Percentiles rank a stretch among this genome's conserved stretches.
phyloP scores from a whole-genome alignment of 2,113 vertebrate genomes.

The Ailurus styani region DNA sequence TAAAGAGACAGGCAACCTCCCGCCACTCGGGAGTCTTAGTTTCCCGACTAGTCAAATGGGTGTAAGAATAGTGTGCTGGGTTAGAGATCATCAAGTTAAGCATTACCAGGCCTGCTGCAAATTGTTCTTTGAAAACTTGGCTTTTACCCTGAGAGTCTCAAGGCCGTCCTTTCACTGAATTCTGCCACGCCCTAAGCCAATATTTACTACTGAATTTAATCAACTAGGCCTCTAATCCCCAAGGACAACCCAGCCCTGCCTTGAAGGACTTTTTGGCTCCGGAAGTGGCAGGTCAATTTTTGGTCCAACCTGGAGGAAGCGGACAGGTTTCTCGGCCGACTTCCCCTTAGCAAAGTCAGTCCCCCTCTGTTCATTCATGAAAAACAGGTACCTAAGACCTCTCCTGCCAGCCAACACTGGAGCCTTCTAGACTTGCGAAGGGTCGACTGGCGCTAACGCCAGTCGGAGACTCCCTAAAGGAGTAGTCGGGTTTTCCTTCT shows the following conservation, averaged over 20 bases:
- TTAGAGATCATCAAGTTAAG: conserved; percentile 5
- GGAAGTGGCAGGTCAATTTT: not conserved
- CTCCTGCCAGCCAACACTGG: not conserved
- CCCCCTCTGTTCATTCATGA: not conserved
- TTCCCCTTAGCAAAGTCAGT: not conserved
- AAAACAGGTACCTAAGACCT: not conserved
- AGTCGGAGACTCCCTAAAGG: not conserved
- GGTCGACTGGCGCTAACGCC: not conserved
- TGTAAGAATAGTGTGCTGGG: not conserved
- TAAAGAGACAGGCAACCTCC: not conserved
- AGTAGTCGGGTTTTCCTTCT: not conserved
- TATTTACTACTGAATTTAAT: conserved; percentile 34
- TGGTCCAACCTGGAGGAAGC: not conserved
- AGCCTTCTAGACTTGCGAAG: not conserved
- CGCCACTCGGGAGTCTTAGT: not conserved
- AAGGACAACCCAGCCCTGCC: not conserved
- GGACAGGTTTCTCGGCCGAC: not conserved
- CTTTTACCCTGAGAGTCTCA: not conserved
- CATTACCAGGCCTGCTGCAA: not conserved
- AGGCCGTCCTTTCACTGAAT: not conserved
- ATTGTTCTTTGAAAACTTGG: not conserved
- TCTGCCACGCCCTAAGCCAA: not conserved
- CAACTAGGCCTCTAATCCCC: not conserved
- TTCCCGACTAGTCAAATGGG: not conserved
- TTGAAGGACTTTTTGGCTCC: not conserved